Base-by-base conservation (phyloP, 2,888 invertebrate species). In the Trachelus tabidus region DNA sequence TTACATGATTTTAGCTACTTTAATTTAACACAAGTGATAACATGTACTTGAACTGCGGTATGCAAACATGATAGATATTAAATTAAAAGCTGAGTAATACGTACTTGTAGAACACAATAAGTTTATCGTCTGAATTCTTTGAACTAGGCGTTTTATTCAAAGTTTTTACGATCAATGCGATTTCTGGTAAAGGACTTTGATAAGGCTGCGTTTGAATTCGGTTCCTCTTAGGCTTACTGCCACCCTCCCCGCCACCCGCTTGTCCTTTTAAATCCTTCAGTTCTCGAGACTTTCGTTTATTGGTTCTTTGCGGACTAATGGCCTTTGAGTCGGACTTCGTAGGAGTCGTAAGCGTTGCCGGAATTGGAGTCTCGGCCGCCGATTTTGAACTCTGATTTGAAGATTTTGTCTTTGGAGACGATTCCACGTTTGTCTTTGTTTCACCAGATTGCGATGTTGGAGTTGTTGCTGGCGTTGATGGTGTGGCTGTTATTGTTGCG, bases 71-170 rank as follows among this genome's bases (percentile, higher is more conserved):
- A 34, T 11, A n/a, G 68, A 76, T 75, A 79, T 68, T 68, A 30
- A 37, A 69, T 23, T 40, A 34, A 30, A 75, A 40, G 69, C 69
- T 3, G 11, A 34, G 68, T 2, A 12, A 76, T 76, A 89, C 94
- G 92, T 93, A 96, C 95, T 97, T 97, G 92, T 97, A 97, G 90
- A 97, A 97, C 3, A 97, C 95, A 85, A 96, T 96, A 71, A 97
- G 94, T 88, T 96, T 96, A 83, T 97, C 97, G 85, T 97, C 97
- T 73, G 93, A 93, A 76, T 93, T 93, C 88, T 93, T 92, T 78
- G 89, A 83, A 85, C 90, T 94, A 93, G 85, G 94, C 0, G 93
- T 92, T 31, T 94, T 94, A 0, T 95, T 94, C 0, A 95, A 94
- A 75, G 96, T 93, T 90, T 96, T 96, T 4, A 96, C 95, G 33